Base-by-base conservation (phyloP, 2,797 vertebrate species). In the Pterois miles region DNA sequence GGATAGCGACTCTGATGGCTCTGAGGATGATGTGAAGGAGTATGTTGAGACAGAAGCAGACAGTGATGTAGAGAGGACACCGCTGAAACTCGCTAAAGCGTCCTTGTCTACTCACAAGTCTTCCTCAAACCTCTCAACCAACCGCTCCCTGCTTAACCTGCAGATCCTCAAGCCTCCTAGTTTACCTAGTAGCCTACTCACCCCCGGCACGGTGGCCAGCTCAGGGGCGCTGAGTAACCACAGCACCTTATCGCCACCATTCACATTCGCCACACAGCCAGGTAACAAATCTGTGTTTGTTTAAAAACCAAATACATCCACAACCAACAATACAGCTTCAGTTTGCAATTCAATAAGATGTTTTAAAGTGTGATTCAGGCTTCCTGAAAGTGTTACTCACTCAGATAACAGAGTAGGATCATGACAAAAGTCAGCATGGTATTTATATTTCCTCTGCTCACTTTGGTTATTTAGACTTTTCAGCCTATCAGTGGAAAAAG, bases 1-100 rank as follows among this genome's bases (percentile, higher is more conserved):
- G 82, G 97, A 97, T 71, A 97, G 96, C 27, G 96, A 97, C 91
- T 96, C 97, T 33, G 97, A 97, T 72, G 95, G 92, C 76, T 97
- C 97, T 46, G 97, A 97, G 85, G 96, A 97, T 84, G 96, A 96
- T 80, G 89, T 94, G 87, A 98, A 97, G 94, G 96, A 97, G 85
- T 93, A 90, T 53, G 94, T 95, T 59, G 96, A 96, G 87, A 95
- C 95, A 0, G 96, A 97, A 91, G 96, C 95, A 0, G 96, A 97
- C 77, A 96, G 95, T 0, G 96, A 97, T 68, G 94, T 95, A 87
- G 96, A 97, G 82, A 96, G 94, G 89, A 89, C 90, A 58, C 86
- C 89, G 7, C 89, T 92, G 80, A 97, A 96, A 86, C 87, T 91
- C 81, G 91, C 86, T 82, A 95, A 96, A 93, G 90, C 90, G 1